Base-by-base conservation (phyloP, 2,113 vertebrate genomes). In the Cyanoliseus patagonus region DNA sequence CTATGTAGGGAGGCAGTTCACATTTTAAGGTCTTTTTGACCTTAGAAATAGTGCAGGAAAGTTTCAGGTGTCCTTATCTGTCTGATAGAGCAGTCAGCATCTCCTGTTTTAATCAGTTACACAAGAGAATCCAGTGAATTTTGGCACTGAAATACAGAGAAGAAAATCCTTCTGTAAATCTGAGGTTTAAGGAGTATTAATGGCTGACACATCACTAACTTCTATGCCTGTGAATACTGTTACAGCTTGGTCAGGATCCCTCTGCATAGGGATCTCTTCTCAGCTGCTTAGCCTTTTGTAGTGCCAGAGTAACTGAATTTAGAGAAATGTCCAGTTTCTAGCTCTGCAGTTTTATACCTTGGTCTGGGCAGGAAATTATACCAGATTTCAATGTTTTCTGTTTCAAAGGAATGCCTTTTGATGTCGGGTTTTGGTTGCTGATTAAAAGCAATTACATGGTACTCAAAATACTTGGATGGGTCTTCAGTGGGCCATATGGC, bases 161-260 rank as follows among this genome's bases (percentile, higher is more conserved):
- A 79, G 76, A 91, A 94, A 95, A 91, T 91, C 33, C 76, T 88
- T 86, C 30, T 85, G 70, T 85, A 94, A 91, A 94, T 84, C 74
- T 44, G 67, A 73, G 81, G 13, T 85, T 91, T 94, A 94, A 95
- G 75, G n/a, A 70, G 55, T 66, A 95, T 95, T 91, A 93, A 82
- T 86, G 69, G 31, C 83, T 95, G 91, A 87, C 88, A 92, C 55
- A 39, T 53, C 6, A 20, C 39, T 92, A 75, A 41, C 20, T 86
- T 86, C 88, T 94, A 57, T 92, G 63, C 63, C 78, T 46, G 6
- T 46, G 53, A 93, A 47, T 82, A 57, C 13, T 75, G n/a, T 72
- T 86, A 76, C 33, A 73, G 77, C 53, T 82, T 87, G 74, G 30
- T 73, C 59, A 52, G 37, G 46, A 53, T 76, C n/a, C 24, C n/a